Conservation (phyloP, 2,113 vertebrate genomes). For the Pseudorasbora parva region DNA sequence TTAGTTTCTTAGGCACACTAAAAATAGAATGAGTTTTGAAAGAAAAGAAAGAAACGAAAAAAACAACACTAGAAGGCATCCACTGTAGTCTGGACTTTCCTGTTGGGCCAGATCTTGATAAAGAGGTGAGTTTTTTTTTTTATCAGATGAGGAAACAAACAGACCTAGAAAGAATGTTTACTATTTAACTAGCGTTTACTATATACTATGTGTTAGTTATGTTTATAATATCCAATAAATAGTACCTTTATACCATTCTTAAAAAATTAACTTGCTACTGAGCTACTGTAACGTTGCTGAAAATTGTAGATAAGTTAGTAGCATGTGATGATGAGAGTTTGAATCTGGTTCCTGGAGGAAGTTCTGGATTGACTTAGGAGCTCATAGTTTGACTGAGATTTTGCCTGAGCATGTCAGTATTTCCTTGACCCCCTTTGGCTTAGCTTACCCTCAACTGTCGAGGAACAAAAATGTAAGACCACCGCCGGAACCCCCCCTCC, state of each 20-base stretch:
- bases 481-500: constrained; percentile 3
- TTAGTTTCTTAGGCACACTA: not conserved
- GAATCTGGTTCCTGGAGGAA: not conserved
- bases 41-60: not conserved
- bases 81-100: not conserved
- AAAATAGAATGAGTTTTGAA: not conserved
- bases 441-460: not conserved
- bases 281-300: not conserved
- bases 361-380: constrained; percentile 20
- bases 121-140: constrained; percentile 16
- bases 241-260: not conserved
- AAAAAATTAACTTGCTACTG: not conserved
- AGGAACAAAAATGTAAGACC: constrained; percentile 30
- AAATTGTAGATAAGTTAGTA: not conserved
- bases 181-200: too few species aligned
- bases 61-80: not conserved
- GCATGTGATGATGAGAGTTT: not conserved
- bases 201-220: too few species aligned
- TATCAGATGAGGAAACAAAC: not conserved
- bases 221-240: too few species aligned
- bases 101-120: not conserved
- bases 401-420: constrained; percentile 34
- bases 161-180: not conserved
- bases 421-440: constrained; percentile 51
- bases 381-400: not conserved